phyloP scores from a whole-genome alignment of 2,888 invertebrate genomes.

The Parochlus steinenii region DNA sequence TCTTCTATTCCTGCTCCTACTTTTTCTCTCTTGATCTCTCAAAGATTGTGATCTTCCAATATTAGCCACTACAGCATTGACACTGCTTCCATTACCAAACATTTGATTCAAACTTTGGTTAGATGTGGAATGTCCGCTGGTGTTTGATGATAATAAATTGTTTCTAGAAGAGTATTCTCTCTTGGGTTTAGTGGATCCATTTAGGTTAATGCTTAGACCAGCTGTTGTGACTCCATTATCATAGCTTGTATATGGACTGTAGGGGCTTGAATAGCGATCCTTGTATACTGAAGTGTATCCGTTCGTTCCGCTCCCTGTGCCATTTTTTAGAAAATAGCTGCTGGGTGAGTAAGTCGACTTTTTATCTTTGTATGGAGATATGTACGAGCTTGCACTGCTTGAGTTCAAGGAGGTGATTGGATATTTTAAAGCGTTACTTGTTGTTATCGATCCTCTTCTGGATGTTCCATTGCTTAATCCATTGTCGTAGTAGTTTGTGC shows the following conservation, averaged over 20 bases:
- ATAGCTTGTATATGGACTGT: slow-evolving; percentile 17
- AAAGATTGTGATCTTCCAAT: slow-evolving; percentile 28
- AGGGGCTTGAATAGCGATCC: slow-evolving; percentile 7
- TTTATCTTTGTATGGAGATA: slow-evolving; percentile 11
- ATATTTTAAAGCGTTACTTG: slow-evolving; percentile 6
- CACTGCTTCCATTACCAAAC: slow-evolving; percentile 4
- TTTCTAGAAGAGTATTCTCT: slow-evolving; percentile 18
- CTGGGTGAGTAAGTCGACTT: slow-evolving; percentile 6
- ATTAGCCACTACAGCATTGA: slow-evolving; percentile 8
- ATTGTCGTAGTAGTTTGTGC: slow-evolving; percentile 1
- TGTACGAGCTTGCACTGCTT: not conserved
- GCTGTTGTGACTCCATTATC: slow-evolving; percentile 32
- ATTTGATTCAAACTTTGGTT: slow-evolving; percentile 25
- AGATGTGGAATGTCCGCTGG: slow-evolving; percentile 16
- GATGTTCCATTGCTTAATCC: not conserved
- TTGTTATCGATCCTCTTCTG: not conserved
- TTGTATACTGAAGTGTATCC: slow-evolving; percentile 10
- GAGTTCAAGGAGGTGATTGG: not conserved
- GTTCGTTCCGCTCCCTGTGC: slow-evolving; percentile 1
- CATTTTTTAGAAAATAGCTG: no score
- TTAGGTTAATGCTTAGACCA: slow-evolving; percentile 22
- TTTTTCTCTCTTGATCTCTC: slow-evolving; percentile 30
- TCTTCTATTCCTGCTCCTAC: slow-evolving; percentile 24
- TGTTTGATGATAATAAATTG: slow-evolving; percentile 18
- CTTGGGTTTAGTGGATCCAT: slow-evolving; percentile 12